Percentiles rank a stretch among this genome's conserved stretches.
Evolutionary conservation across 1,140 invertebrate genomes (phyloP).

Genomic region (Lerema accius): DNA sequence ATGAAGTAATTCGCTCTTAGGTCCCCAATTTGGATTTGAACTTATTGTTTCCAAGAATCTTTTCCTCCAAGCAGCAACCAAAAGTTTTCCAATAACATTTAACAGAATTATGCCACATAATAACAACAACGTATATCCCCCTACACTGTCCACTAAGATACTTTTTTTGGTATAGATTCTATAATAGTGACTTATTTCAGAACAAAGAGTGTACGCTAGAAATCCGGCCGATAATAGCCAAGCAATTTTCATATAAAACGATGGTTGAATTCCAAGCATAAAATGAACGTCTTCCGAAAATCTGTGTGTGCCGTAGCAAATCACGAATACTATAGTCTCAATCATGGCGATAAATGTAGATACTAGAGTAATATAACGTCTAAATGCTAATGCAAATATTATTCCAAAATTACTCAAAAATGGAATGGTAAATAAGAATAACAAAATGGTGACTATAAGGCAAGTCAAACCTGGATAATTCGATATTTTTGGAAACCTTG

Average conservation of each 20-base stretch:
- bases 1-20: slow-evolving; percentile 53
- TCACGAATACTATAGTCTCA: slow-evolving; percentile 58
- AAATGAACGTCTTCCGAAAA: slow-evolving; percentile 74
- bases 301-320: slow-evolving; percentile 60
- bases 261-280: slow-evolving; percentile 68
- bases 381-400: slow-evolving; percentile 40
- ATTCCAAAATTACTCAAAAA: slow-evolving; percentile 48
- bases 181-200: slow-evolving; percentile 43
- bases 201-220: slow-evolving; percentile 48
- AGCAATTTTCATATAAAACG: slow-evolving; percentile 49
- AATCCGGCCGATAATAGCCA: slow-evolving; percentile 51
- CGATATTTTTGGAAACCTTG: slow-evolving; percentile 39
- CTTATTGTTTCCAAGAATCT: slow-evolving; percentile 36
- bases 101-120: slow-evolving; percentile 26
- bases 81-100: slow-evolving; percentile 41
- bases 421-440: slow-evolving; percentile 62
- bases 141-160: slow-evolving; percentile 13
- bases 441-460: slow-evolving; percentile 35
- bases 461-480: slow-evolving; percentile 57
- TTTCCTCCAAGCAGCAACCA: slow-evolving; percentile 43
- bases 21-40: slow-evolving; percentile 62
- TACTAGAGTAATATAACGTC: slow-evolving; percentile 41
- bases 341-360: slow-evolving; percentile 47
- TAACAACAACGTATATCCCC: slow-evolving; percentile 28
- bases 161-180: slow-evolving; percentile 3